phyloP scores from a whole-genome alignment of 2,797 vertebrate genomes.

The Pelodytes ibericus region DNA sequence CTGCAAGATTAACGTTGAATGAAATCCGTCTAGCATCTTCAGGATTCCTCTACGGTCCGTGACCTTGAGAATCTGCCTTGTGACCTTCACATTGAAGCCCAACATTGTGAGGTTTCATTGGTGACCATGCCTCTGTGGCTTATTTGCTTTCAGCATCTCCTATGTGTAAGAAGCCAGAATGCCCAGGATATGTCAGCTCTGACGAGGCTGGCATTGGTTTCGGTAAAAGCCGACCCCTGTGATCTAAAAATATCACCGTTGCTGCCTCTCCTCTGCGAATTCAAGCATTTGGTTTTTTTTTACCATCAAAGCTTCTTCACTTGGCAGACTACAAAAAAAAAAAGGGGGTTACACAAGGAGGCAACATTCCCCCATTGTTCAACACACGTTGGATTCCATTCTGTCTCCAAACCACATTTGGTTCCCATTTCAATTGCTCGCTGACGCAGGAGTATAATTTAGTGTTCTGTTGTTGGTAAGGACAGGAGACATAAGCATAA shows the following conservation, averaged over 20 bases:
- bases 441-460: slow-evolving; percentile 1
- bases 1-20: too few species aligned
- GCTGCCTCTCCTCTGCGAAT: slow-evolving; percentile 7
- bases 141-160: neutral
- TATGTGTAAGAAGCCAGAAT: neutral
- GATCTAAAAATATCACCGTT: slow-evolving; percentile 38
- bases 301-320: slow-evolving; percentile 20
- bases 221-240: neutral
- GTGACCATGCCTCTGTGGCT: too few species aligned
- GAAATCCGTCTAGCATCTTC: too few species aligned
- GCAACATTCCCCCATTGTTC: slow-evolving; percentile 39
- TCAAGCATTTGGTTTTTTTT: neutral
- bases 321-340: slow-evolving; percentile 34
- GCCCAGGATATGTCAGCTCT: slow-evolving; percentile 4
- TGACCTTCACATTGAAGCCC: too few species aligned
- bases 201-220: neutral
- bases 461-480: slow-evolving; percentile 8
- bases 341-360: slow-evolving; percentile 19
- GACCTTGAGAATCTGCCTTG: too few species aligned
- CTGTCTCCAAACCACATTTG: slow-evolving; percentile 28
- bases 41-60: too few species aligned
- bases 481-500: neutral
- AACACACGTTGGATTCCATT: slow-evolving; percentile 2
- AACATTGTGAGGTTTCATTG: too few species aligned
- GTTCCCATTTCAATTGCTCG: slow-evolving; percentile 29